A percentile compares a stretch with the other conserved stretches of the same genome.
Evolutionary conservation across 2,888 invertebrate species (phyloP).

Genomic region (Orthosia incerta): DNA sequence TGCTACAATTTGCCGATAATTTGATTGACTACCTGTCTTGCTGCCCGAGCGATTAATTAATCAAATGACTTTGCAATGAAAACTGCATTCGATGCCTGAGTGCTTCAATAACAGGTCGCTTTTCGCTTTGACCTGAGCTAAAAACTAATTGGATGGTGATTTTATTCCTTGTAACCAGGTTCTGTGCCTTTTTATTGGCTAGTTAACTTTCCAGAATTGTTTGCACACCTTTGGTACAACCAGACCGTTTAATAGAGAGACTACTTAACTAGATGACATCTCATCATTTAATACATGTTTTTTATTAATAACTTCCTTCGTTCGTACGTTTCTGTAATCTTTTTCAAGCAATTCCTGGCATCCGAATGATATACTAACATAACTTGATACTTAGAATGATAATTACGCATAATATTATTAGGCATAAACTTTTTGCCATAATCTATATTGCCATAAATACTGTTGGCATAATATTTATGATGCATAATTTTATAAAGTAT

Average conservation of each 20-base stretch:
- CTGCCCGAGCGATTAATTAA: slow-evolving; percentile 49
- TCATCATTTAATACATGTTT: not conserved
- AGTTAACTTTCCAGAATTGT: not conserved
- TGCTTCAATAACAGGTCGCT: slow-evolving; percentile 2
- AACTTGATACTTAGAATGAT: no score
- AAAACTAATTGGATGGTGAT: not conserved
- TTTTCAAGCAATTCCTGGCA: no score
- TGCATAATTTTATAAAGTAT: no score
- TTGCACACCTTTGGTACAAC: not conserved
- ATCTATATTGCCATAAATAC: no score
- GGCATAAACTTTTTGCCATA: no score
- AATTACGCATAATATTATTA: no score
- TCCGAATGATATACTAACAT: no score
- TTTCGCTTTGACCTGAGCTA: slow-evolving; percentile 12
- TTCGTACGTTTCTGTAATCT: no score
- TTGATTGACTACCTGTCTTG: slow-evolving; percentile 51
- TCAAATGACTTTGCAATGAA: slow-evolving; percentile 55
- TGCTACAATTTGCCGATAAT: slow-evolving; percentile 20
- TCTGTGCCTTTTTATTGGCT: not conserved
- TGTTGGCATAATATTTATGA: no score
- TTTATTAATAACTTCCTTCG: no score
- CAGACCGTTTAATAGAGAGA: not conserved
- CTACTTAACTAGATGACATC: not conserved
- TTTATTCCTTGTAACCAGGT: not conserved
- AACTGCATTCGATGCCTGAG: slow-evolving; percentile 46